Conservation (phyloP, 2,113 vertebrate species). For the Damaliscus lunatus region DNA sequence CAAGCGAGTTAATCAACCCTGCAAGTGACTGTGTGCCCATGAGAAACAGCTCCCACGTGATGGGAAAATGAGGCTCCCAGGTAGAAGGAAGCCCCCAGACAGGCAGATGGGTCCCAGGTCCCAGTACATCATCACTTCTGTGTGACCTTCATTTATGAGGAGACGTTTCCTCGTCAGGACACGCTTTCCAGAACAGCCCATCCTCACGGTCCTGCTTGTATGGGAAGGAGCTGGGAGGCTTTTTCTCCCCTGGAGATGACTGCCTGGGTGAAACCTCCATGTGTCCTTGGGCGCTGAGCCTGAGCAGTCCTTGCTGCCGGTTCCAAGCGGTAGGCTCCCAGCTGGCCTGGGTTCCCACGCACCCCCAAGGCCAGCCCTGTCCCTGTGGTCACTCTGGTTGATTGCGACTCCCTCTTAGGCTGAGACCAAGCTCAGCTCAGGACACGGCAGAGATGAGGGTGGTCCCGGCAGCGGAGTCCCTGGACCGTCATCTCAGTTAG, state of each 20-base stretch:
- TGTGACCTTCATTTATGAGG: not conserved
- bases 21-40: not conserved
- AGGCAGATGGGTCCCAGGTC: not conserved
- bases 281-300: accelerated
- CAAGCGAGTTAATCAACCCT: not conserved
- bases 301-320: accelerated
- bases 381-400: not conserved
- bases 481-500: not conserved
- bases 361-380: not conserved
- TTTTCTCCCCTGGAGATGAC: not conserved
- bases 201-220: not conserved
- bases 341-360: not conserved
- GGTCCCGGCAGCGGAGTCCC: not conserved
- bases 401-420: not conserved
- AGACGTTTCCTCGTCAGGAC: not conserved
- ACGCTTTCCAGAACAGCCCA: not conserved
- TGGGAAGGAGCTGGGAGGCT: not conserved
- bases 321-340: not conserved
- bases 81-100: not conserved
- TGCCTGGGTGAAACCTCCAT: not conserved
- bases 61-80: not conserved
- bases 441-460: not conserved
- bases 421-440: not conserved
- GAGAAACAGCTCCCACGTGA: not conserved
- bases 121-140: not conserved